phyloP scores from a whole-genome alignment of 2,888 invertebrate genomes.

The Nemurella pictetii region DNA sequence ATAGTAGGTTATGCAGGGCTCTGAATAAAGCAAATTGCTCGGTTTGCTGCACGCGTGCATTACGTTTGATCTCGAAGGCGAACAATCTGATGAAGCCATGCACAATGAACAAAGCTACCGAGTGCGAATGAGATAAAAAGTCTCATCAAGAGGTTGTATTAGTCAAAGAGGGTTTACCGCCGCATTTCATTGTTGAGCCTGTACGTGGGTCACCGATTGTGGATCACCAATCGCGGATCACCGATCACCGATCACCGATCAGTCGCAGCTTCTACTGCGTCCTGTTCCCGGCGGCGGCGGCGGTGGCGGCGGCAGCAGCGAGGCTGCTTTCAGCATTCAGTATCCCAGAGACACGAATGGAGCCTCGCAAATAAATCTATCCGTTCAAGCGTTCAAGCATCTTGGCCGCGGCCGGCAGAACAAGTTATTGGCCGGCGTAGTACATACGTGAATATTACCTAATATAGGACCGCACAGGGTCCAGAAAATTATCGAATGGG shows the following conservation, averaged over 20 bases:
- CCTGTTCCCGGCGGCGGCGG: too few species aligned
- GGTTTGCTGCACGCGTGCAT: not conserved
- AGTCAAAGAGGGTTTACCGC: not conserved
- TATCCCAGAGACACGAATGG: too few species aligned
- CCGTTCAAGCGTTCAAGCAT: too few species aligned
- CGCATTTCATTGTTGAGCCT: not conserved
- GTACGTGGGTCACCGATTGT: too few species aligned
- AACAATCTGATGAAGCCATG: slow-evolving; percentile 13
- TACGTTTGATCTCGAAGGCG: not conserved
- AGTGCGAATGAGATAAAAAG: slow-evolving; percentile 3
- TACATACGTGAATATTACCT: not conserved
- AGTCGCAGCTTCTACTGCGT: too few species aligned
- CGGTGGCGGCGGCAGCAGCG: too few species aligned
- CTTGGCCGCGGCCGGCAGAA: not conserved
- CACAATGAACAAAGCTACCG: slow-evolving; percentile 5
- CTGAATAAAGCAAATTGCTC: not conserved
- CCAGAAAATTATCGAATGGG: too few species aligned
- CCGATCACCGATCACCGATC: too few species aligned
- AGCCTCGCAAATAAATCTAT: too few species aligned
- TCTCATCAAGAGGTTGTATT: not conserved
- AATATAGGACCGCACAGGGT: slow-evolving; percentile 7
- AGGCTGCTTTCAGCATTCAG: too few species aligned
- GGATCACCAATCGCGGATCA: too few species aligned
- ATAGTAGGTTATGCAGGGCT: not conserved
- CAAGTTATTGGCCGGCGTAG: not conserved